Base-by-base conservation (phyloP, 2,888 invertebrate genomes). In the Doris montereyensis region DNA sequence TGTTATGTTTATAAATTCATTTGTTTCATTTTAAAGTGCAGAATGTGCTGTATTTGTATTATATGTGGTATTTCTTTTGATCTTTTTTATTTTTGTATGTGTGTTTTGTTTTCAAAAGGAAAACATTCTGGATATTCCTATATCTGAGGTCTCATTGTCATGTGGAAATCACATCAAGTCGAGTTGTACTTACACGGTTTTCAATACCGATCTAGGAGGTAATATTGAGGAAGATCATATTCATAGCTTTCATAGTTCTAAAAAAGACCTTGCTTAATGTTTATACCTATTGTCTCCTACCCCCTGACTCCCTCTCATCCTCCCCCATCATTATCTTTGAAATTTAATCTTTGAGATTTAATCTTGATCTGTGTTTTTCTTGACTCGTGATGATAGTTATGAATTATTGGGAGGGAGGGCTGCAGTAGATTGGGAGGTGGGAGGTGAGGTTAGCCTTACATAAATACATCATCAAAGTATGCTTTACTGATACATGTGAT, bases 121-220 rank as follows among this genome's bases (percentile, higher is more conserved):
- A 85, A 92, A 92, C 88, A 94, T 96, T 85, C 94, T 96, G 85
- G 97, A 97, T 91, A 94, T 98, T 86, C 95, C 95, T 88, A 96
- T 97, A 80, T 97, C 97, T 34, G 97, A 96, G 41, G 96, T 97
- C 32, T 82, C 85, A 92, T 96, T 97, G 91, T 97, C 97, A 24
- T 97, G 96, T 93, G 97, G 98, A 80, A 97, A 97, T 92, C 97
- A 97, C 92, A 97, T 98, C 88, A 94, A 97, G 88, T 96, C 97
- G 30, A 97, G 97, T 5, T 96, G 96, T 21, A 95, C 95, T 10
- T 97, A 97, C 90, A 96, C 97, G 95, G 97, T 97, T 21, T 98
- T 98, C 90, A 97, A 97, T 91, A 96, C 97, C 93, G 97, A 98
- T 91, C 96, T 96, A 90, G 95, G 95, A 86, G 96, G 94, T 94